Conservation (phyloP, 2,888 invertebrate genomes). For the Ichneumoninae sp. region DNA sequence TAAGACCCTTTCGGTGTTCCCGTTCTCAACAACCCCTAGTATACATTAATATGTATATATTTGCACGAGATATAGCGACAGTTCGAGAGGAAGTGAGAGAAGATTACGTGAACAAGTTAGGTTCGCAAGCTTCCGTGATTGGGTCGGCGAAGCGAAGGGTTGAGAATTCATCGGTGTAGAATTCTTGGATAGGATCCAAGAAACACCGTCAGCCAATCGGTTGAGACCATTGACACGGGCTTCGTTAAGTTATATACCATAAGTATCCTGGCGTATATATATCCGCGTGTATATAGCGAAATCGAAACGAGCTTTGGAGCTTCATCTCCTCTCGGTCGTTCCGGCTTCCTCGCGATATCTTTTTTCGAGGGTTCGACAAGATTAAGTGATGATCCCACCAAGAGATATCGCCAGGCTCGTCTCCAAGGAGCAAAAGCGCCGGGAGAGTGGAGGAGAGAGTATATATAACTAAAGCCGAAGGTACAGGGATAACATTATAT, state of each 20-base stretch:
- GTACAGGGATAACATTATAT: constrained; percentile 10
- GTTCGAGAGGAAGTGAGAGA: constrained; percentile 26
- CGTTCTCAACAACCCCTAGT: neutral
- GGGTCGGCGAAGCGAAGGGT: constrained; percentile 37
- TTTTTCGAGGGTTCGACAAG: constrained; percentile 66
- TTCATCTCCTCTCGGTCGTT: constrained; percentile 3
- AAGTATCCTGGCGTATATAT: constrained; percentile 16
- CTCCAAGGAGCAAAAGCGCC: constrained; percentile 54
- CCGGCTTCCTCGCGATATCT: constrained; percentile 39
- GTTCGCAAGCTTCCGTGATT: constrained; percentile 1
- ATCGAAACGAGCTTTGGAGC: constrained; percentile 37
- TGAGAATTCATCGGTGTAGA: constrained; percentile 58
- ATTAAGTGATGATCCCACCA: constrained; percentile 63
- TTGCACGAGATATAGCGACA: constrained; percentile 7
- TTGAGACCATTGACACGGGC: constrained; percentile 59
- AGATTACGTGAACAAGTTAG: constrained; percentile 32
- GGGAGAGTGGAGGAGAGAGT: constrained; percentile 21
- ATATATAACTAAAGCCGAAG: constrained; percentile 29
- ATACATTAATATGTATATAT: neutral
- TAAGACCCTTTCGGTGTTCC: neutral
- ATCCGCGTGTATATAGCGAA: constrained; percentile 17
- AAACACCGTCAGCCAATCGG: constrained; percentile 66
- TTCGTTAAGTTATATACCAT: constrained; percentile 59
- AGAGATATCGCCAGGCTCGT: constrained; percentile 59
- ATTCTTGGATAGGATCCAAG: constrained; percentile 63